Evolutionary conservation across 2,888 invertebrate species (phyloP), one percentile per base, ranked within the genome.

Genomic region (Tinea pellionella): DNA sequence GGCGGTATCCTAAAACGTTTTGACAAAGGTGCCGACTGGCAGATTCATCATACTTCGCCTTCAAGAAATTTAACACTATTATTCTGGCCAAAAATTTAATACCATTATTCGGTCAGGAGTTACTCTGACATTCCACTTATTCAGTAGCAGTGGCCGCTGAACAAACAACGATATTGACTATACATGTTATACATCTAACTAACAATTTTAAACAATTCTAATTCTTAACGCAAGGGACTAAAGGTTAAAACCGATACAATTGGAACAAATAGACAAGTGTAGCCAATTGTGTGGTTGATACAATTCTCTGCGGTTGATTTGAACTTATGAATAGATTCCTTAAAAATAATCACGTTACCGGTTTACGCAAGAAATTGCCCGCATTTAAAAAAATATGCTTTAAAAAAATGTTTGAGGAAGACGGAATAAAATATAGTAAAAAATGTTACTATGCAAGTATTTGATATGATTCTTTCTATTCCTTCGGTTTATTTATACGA

Each of bases 51-150:
- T 80, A 74, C 73, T 74, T 68, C 68, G 70, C 71, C 76, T 80
- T 70, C 73, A 74, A 68, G 86, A 85, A 84, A 86, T 82, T 81
- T 79, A 85, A 85, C 82, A 81, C 85, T 76, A 78, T 80, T 81
- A 79, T 81, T 69, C 74, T 74, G 72, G 75, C 71, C 72, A 75
- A 74, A 59, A 71, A 75, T 73, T 74, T 80, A 73, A 78, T 78
- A 69, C 80, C 67, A 78, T 82, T 84, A 78, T 82, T 76, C 73
- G 74, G 69, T 64, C 65, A 69, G 68, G 73, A 73, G 71, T 69
- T 66, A 69, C 68, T 64, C 65, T 69, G 68, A 70, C 70, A 71
- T 69, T 74, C 69, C 66, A 64, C 68, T 53, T 53, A 53, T 53
- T 53, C 53, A 53, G 53, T 13, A 57, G 57, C 30, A 73, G 69